These are phyloP conservation scores for Andricus quercusramuli DNA, from an alignment of 2,888 invertebrate genomes.

Conservation along the genomic window DNA sequence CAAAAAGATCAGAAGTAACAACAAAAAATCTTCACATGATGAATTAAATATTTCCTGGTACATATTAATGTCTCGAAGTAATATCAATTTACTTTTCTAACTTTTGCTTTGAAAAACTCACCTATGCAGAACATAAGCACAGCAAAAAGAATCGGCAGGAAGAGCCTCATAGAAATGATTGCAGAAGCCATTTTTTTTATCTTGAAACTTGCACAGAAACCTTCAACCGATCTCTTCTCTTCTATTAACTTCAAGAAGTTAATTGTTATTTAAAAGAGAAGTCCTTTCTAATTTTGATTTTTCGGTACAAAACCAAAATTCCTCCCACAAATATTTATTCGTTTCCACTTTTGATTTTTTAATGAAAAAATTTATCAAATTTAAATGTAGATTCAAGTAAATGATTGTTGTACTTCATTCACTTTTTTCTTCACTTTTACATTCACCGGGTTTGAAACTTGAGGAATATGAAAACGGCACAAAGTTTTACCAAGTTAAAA, in stretches of 20 bases:
- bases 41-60: background rate
- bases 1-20: too few species aligned
- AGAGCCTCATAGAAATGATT: conserved; percentile 56
- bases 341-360: background rate
- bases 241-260: background rate
- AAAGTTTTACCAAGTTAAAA: background rate
- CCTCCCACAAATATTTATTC: background rate
- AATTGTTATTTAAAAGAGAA: background rate
- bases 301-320: background rate
- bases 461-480: background rate
- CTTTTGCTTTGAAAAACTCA: conserved; percentile 56
- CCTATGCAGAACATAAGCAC: conserved; percentile 67
- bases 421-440: background rate
- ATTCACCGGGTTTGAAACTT: background rate
- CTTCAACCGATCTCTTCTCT: background rate
- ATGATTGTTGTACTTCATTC: conserved; percentile 1
- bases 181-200: conserved; percentile 60
- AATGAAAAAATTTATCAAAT: background rate
- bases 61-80: background rate
- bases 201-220: background rate
- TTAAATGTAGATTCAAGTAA: background rate
- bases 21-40: background rate
- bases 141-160: conserved; percentile 64
- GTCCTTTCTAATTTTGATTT: background rate
- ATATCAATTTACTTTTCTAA: background rate